Evolutionary conservation across 1,140 invertebrate species (phyloP).

Genomic region (Ridgeia piscesae): DNA sequence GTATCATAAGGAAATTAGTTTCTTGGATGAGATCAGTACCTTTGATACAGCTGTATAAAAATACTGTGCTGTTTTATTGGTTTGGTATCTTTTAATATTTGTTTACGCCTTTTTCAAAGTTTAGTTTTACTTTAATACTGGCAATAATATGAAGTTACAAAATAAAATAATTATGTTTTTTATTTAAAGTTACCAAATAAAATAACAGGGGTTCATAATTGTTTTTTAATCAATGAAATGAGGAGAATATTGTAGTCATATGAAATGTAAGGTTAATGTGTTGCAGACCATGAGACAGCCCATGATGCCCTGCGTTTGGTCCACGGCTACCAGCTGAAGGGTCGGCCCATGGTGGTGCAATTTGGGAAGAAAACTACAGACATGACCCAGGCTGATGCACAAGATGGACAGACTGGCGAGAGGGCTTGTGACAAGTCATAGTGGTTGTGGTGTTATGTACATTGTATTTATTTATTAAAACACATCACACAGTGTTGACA

Average conservation of each 20-base stretch:
- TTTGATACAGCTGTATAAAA: too few species aligned
- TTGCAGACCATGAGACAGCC: constrained; percentile 31
- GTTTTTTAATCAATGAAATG: too few species aligned
- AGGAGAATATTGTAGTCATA: not conserved
- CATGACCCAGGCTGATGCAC: not conserved
- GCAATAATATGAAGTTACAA: not conserved
- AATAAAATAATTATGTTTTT: not conserved
- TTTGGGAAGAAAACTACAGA: constrained; percentile 39
- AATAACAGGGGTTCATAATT: too few species aligned
- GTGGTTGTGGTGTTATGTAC: not conserved
- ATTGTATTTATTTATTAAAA: not conserved
- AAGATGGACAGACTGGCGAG: not conserved
- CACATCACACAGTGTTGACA: constrained; percentile 1
- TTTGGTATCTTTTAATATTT: not conserved
- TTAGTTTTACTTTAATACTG: not conserved
- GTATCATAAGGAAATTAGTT: too few species aligned
- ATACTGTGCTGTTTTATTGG: too few species aligned
- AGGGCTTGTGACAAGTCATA: not conserved
- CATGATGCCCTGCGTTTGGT: constrained; percentile 37
- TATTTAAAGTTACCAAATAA: not conserved
- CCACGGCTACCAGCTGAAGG: constrained; percentile 45
- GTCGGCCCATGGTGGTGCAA: constrained; percentile 43
- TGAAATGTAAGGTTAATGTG: not conserved
- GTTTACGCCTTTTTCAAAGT: too few species aligned
- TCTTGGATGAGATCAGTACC: too few species aligned